Base-by-base conservation (phyloP, 2,888 invertebrate species). In the Pristionchus japonicus region DNA sequence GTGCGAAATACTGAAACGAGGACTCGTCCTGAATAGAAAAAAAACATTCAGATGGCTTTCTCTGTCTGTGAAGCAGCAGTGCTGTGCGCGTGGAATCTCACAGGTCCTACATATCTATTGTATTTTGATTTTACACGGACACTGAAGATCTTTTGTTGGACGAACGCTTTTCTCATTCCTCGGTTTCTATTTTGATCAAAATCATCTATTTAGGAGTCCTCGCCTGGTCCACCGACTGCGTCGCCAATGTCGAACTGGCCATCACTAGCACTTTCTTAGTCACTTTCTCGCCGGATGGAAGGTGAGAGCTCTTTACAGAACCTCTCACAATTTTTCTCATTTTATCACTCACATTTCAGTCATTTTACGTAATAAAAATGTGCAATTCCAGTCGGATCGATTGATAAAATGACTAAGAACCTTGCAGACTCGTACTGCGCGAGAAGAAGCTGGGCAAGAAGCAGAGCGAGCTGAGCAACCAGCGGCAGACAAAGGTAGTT, bases 31-130 rank as follows among this genome's bases (percentile, higher is more conserved):
- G 52, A 52, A 31, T 13, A 49, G 7, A 49, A 13, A 91, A 89
- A 15, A 82, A 15, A 82, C 88, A 27, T 89, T 80, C 87, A 93
- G 90, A 89, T 89, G 74, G 87, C 91, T 70, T 92, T 89, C 88
- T 91, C 92, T 11, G 90, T 90, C 11, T 94, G 93, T 82, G 92
- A 92, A 82, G 91, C 91, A 31, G 93, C 93, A 7, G 87, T 92
- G n/a, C 89, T 94, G 43, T 93, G 93, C 57, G 92, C 93, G 89
- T 94, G 94, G 94, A 89, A 92, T 74, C 52, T 94, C 40, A 67
- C 86, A 11, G 86, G 83, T 34, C 87, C 86, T 31, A 90, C 2
- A 67, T 57, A 47, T 64, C 88, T 40, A 90, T 80, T 6, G 37
- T 27, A 64, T 17, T 27, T n/a, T 6, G 23, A 23, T 27, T n/a